A percentile compares a stretch with the other conserved stretches of the same genome.
Evolutionary conservation across 2,888 invertebrate species (phyloP).

Genomic region (Rhogogaster chlorosoma): DNA sequence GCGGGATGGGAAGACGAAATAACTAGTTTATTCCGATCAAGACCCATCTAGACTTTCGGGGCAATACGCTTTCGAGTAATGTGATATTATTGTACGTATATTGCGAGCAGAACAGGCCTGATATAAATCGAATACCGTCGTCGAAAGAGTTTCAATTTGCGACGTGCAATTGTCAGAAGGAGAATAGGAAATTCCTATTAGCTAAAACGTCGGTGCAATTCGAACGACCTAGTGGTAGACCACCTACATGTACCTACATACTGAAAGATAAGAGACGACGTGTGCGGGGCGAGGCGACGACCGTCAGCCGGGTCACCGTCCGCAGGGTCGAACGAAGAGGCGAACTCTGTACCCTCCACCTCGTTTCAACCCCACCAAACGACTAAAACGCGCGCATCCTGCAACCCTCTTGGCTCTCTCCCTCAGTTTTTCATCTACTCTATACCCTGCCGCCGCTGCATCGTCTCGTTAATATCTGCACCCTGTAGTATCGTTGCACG

Average conservation of each 20-base stretch:
- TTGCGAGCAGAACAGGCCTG: no score
- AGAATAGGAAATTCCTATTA: slow-evolving; percentile 20
- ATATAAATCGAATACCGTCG: neutral
- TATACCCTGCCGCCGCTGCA: neutral
- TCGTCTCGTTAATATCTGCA: neutral
- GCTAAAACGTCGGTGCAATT: slow-evolving; percentile 22
- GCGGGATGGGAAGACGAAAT: no score
- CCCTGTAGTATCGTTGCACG: neutral
- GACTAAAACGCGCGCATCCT: slow-evolving; percentile 7
- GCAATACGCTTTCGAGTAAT: no score
- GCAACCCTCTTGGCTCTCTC: neutral
- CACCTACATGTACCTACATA: neutral
- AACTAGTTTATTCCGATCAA: no score
- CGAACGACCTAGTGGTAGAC: neutral
- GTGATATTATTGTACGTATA: no score
- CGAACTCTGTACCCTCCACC: neutral
- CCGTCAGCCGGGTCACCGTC: slow-evolving; percentile 28
- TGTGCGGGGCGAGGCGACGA: neutral
- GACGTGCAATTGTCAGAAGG: neutral
- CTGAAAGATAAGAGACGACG: neutral
- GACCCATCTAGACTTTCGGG: no score
- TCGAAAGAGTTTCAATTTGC: neutral
- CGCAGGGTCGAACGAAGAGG: slow-evolving; percentile 12
- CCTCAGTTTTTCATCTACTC: neutral
- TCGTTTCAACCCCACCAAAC: neutral